phyloP scores from a whole-genome alignment of 1,140 invertebrate genomes.

The Scaptodrosophila lebanonensis region DNA sequence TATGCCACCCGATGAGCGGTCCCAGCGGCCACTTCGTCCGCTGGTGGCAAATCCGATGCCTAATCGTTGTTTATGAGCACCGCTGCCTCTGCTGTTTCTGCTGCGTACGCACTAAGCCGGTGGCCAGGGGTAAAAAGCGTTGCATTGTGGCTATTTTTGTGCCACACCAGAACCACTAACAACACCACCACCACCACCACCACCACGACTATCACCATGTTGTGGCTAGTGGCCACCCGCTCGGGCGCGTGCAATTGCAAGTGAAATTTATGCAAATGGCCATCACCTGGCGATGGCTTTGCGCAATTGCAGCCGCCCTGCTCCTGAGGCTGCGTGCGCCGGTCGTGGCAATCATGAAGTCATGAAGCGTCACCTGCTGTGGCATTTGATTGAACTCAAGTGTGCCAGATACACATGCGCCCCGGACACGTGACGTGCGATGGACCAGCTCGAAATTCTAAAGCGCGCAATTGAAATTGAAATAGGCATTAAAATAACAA shows the following conservation, averaged over 20 bases:
- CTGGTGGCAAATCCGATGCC: too few species aligned
- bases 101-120: background rate
- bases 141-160: too few species aligned
- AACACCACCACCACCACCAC: background rate
- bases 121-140: background rate
- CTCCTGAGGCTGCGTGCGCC: background rate
- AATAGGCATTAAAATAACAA: slow-evolving; percentile 56
- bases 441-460: slow-evolving; percentile 21
- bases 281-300: slow-evolving; percentile 36
- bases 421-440: slow-evolving; percentile 51
- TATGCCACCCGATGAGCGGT: slow-evolving; percentile 32
- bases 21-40: slow-evolving; percentile 14
- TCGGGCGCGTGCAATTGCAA: slow-evolving; percentile 31
- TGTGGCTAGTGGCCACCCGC: background rate
- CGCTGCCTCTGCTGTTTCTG: background rate
- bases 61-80: slow-evolving; percentile 36
- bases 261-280: slow-evolving; percentile 70
- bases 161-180: too few species aligned
- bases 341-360: too few species aligned
- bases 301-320: slow-evolving; percentile 49
- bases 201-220: slow-evolving; percentile 21
- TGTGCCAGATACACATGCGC: slow-evolving; percentile 56
- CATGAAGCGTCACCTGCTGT: slow-evolving; percentile 61
- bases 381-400: slow-evolving; percentile 68
- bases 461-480: slow-evolving; percentile 43